These are phyloP conservation scores for Ptychoptera contaminata DNA, from an alignment of 2,888 invertebrate species.

Conservation along the genomic window DNA sequence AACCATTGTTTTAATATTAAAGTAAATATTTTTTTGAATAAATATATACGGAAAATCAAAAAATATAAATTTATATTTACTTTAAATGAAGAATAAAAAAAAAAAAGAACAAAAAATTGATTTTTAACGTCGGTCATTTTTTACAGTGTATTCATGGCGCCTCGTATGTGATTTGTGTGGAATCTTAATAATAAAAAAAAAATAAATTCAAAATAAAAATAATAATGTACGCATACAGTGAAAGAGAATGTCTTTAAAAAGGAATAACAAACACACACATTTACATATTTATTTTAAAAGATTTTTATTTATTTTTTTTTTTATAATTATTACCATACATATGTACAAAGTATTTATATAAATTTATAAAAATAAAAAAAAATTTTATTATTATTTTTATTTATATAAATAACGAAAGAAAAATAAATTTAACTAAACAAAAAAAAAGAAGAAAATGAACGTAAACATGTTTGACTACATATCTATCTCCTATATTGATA, in stretches of 20 bases:
- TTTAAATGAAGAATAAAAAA: not conserved
- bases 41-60: not conserved
- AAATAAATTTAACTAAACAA: no score
- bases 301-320: not conserved
- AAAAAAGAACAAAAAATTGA: not conserved
- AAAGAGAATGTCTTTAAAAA: no score
- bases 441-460: no score
- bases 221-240: no score
- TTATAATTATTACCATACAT: not conserved
- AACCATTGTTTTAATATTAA: not conserved
- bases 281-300: no score
- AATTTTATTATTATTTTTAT: not conserved
- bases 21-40: not conserved
- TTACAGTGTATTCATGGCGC: slow-evolving; percentile 6
- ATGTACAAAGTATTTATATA: not conserved
- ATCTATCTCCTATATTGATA: no score
- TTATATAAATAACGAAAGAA: no score
- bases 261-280: no score
- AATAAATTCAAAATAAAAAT: no score
- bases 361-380: not conserved
- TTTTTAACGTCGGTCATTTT: not conserved
- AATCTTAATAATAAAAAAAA: slow-evolving; percentile 1
- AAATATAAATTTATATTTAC: not conserved
- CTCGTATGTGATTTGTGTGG: slow-evolving; percentile 7
- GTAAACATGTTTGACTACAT: no score